Base-by-base conservation (phyloP, 2,888 invertebrate genomes). In the Cerceris rybyensis region DNA sequence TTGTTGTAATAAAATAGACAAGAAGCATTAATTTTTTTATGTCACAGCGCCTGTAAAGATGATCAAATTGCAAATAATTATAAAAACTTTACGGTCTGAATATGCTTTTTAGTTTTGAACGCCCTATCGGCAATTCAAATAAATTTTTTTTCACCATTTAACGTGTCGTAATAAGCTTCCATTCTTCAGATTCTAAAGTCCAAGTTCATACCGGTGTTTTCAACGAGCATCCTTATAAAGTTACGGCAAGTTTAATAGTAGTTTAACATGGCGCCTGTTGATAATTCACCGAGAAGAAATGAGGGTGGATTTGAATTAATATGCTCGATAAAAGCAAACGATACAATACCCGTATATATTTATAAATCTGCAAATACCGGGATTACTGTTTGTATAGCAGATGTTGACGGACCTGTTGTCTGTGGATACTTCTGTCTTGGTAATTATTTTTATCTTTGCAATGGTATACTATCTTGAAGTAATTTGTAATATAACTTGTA, bases 351-450 rank as follows among this genome's bases (percentile, higher is more conserved):
- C 13, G 96, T 97, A 2, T 95, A 95, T 80, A 97, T 97, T 92
- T 98, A 96, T 92, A 95, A 95, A 84, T 97, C 97, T 0, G 94
- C 94, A 73, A 94, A 94, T 86, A 97, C 98, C 50, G 98, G 97
- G 13, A 92, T 98, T 55, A 96, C 96, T 6, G 95, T 98, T 55
- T 96, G 96, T 70, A 95, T 98, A 81, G 97, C 97, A 8, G 96
- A 97, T 91, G 96, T 98, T 6, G 97, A 97, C 85, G 98, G 98
- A 0, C 98, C 98, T n/a, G 93, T 98, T 49, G 97, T 98, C 5
- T 96, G 96, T 91, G 98, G 98, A 69, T 97, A 96, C 91, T 96
- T 98, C 91, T 96, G 96, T 88, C 93, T 98, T 65, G 97, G 98
- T 98, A 94, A 93, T 50, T 46, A 54, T 70, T 70, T 8, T 57